These are phyloP conservation scores for Caenorhabditis virilis DNA, from an alignment of 2,888 invertebrate genomes.

Conservation along the genomic window DNA sequence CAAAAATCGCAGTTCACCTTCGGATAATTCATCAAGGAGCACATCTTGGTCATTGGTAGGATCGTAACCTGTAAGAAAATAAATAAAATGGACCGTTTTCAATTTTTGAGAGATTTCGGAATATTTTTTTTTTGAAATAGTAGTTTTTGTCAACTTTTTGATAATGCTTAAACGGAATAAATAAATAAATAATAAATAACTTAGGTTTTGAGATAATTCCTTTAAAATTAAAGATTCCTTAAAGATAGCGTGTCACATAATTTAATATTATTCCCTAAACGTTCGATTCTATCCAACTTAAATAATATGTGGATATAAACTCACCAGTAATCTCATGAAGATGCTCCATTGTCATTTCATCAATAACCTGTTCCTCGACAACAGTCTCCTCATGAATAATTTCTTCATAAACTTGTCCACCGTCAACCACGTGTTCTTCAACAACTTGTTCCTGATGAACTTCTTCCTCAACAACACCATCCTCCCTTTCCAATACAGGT, in stretches of 20 bases:
- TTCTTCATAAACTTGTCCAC: conserved; percentile 5
- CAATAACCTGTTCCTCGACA: not conserved
- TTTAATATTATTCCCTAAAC: too few relatives aligned
- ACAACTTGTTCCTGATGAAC: conserved; percentile 5
- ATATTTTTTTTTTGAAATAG: not conserved
- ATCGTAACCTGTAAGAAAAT: conserved; percentile 19
- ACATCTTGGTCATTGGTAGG: conserved; percentile 13
- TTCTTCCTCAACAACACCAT: conserved; percentile 1
- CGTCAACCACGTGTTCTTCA: conserved; percentile 1
- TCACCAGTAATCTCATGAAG: not conserved
- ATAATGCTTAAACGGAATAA: too few relatives aligned
- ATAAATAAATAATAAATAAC: too few relatives aligned
- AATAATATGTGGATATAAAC: not conserved
- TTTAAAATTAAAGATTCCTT: too few relatives aligned
- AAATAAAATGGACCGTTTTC: not conserved
- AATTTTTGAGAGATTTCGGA: not conserved
- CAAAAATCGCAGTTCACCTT: conserved; percentile 16
- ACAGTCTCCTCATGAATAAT: conserved; percentile 6
- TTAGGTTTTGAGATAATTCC: too few relatives aligned
- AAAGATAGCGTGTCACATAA: too few relatives aligned
- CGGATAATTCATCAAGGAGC: conserved; percentile 14
- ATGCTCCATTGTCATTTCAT: not conserved
- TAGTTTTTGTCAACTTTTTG: conserved; percentile 5
- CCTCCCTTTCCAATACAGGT: conserved; percentile 11
- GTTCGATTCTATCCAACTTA: not conserved